Conservation (phyloP, 2,113 vertebrate genomes). For the Bolborhynchus lineola region DNA sequence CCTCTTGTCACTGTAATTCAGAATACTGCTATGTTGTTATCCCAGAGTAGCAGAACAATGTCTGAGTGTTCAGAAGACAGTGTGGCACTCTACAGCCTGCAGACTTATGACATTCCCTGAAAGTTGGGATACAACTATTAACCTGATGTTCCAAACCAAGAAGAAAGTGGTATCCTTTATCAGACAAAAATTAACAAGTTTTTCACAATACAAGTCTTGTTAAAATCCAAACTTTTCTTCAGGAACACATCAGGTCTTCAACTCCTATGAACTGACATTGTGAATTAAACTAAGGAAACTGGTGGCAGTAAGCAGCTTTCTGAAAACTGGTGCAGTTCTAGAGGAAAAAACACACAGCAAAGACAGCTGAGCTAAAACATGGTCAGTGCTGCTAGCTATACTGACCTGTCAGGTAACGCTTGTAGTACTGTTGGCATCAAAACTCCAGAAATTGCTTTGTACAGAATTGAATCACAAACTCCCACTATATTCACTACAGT, state of each 20-base stretch:
- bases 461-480: constrained; percentile 98
- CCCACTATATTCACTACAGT: constrained; percentile 98
- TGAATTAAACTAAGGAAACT: background rate
- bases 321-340: background rate
- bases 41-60: background rate
- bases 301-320: background rate
- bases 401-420: constrained; percentile 96
- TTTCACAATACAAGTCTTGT: background rate
- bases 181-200: background rate
- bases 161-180: background rate
- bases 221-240: background rate
- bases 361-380: background rate
- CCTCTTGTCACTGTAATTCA: background rate
- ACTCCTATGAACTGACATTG: background rate
- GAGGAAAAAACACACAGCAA: background rate
- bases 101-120: background rate
- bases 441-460: constrained; percentile 98
- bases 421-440: constrained; percentile 98
- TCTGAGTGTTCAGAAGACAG: background rate
- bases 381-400: background rate
- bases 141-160: background rate
- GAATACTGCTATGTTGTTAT: background rate
- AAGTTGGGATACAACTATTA: background rate
- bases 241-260: background rate
- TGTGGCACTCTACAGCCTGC: background rate